Percentiles rank a stretch among this genome's conserved stretches.
phyloP scores from a whole-genome alignment of 2,797 vertebrate species.

The Hephaestus fuliginosus region DNA sequence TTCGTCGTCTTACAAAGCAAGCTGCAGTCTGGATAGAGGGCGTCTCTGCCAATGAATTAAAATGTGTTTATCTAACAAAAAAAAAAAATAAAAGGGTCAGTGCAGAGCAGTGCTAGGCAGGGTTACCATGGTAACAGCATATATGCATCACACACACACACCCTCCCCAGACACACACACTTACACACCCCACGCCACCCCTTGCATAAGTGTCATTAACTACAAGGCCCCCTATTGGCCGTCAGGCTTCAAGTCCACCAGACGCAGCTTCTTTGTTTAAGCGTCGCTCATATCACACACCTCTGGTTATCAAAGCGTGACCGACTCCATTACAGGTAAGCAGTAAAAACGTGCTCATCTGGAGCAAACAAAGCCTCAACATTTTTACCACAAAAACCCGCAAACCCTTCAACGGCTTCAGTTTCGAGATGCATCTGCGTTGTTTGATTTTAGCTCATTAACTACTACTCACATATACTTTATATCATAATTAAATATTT shows the following conservation, averaged over 20 bases:
- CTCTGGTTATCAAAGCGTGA: slow-evolving; percentile 40
- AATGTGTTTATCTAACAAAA: slow-evolving; percentile 72
- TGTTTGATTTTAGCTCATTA: slow-evolving; percentile 2
- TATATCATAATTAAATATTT: background rate
- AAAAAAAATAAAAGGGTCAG: slow-evolving; percentile 62
- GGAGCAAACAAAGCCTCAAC: background rate
- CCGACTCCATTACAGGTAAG: slow-evolving; percentile 50
- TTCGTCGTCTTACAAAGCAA: background rate
- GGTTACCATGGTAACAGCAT: slow-evolving; percentile 80
- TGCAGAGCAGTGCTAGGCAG: slow-evolving; percentile 41
- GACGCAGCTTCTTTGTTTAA: slow-evolving; percentile 72
- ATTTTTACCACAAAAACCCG: background rate
- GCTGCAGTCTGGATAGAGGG: slow-evolving; percentile 22
- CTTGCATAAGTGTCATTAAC: slow-evolving; percentile 72
- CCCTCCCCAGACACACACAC: slow-evolving; percentile 33
- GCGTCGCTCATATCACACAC: slow-evolving; percentile 39
- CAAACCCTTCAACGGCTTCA: no score
- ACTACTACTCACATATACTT: background rate
- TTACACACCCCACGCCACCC: slow-evolving; percentile 17
- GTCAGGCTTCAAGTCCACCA: slow-evolving; percentile 37
- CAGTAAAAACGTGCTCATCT: slow-evolving; percentile 3
- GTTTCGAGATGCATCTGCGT: background rate
- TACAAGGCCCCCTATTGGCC: slow-evolving; percentile 68
- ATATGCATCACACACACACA: slow-evolving; percentile 53
- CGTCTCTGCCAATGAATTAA: slow-evolving; percentile 60